A percentile compares a stretch with the other conserved stretches of the same genome.
Evolutionary conservation across 2,797 vertebrate species (phyloP).

Genomic region (Eutrigla gurnardus): DNA sequence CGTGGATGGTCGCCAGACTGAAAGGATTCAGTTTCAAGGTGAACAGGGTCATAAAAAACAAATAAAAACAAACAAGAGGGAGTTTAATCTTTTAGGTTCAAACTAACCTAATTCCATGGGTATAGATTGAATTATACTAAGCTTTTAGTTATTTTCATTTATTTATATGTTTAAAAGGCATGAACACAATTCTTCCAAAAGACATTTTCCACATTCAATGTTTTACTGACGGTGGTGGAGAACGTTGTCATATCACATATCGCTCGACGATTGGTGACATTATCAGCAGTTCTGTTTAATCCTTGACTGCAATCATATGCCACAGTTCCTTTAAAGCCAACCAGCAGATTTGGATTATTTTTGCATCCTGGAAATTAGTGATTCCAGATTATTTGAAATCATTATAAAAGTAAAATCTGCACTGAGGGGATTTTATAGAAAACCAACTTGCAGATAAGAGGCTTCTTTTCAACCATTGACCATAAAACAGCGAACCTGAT

Average conservation of each 20-base stretch:
- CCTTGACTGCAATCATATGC: neutral
- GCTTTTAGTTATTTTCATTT: constrained; percentile 1
- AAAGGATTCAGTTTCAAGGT: constrained; percentile 59
- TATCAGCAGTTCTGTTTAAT: neutral
- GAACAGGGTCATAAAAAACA: constrained; percentile 49
- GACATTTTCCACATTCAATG: neutral
- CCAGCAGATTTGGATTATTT: neutral
- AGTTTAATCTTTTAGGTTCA: constrained; percentile 19
- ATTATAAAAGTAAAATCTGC: neutral
- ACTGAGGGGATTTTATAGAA: neutral
- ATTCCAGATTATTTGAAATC: neutral
- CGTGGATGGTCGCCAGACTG: constrained; percentile 57
- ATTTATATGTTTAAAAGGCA: neutral
- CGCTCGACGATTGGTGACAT: neutral
- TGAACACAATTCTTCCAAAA: neutral
- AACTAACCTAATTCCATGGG: constrained; percentile 4
- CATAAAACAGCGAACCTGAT: neutral
- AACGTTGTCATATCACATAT: neutral
- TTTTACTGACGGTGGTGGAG: neutral
- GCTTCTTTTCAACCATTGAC: neutral
- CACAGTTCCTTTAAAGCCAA: neutral
- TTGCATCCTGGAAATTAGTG: neutral
- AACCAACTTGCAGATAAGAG: neutral
- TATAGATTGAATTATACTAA: neutral
- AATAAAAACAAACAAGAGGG: constrained; percentile 13